Evolutionary conservation across 2,888 invertebrate genomes (phyloP).

Genomic region (Alloplasta piceator): DNA sequence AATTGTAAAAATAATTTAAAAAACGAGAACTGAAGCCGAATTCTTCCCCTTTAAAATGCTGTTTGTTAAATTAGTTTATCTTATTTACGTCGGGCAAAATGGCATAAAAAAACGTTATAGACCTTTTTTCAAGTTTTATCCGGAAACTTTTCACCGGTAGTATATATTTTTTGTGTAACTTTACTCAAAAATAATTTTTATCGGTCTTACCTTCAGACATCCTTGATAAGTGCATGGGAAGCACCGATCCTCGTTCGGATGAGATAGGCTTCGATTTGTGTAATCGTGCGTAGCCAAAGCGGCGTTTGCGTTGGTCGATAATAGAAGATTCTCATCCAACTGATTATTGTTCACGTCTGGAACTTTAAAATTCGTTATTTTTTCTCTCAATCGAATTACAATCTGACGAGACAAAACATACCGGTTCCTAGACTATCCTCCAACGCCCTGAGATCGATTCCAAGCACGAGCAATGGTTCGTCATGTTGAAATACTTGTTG

Average conservation of each 20-base stretch:
- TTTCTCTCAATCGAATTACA: neutral
- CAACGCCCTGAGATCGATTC: slow-evolving; percentile 81
- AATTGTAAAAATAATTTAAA: too few species aligned
- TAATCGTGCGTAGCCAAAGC: slow-evolving; percentile 83
- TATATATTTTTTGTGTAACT: too few species aligned
- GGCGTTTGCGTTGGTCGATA: slow-evolving; percentile 77
- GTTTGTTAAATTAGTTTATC: too few species aligned
- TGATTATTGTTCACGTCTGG: slow-evolving; percentile 80
- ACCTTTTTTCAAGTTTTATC: too few species aligned
- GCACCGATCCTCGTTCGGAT: slow-evolving; percentile 80
- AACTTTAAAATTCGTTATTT: slow-evolving; percentile 28
- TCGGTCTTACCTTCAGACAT: slow-evolving; percentile 77
- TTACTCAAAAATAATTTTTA: neutral
- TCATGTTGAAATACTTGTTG: slow-evolving; percentile 78
- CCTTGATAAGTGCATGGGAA: slow-evolving; percentile 82
- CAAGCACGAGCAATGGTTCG: slow-evolving; percentile 81
- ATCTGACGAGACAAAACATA: slow-evolving; percentile 16
- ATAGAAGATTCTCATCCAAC: slow-evolving; percentile 73
- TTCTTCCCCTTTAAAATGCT: too few species aligned
- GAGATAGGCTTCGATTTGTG: slow-evolving; percentile 79
- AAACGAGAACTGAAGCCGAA: too few species aligned
- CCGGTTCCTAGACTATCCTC: slow-evolving; percentile 73
- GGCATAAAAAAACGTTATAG: too few species aligned
- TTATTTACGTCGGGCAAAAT: too few species aligned
- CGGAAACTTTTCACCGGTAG: too few species aligned